Evolutionary conservation across 1,140 invertebrate genomes (phyloP).

Genomic region (Xylocopa sonorina): DNA sequence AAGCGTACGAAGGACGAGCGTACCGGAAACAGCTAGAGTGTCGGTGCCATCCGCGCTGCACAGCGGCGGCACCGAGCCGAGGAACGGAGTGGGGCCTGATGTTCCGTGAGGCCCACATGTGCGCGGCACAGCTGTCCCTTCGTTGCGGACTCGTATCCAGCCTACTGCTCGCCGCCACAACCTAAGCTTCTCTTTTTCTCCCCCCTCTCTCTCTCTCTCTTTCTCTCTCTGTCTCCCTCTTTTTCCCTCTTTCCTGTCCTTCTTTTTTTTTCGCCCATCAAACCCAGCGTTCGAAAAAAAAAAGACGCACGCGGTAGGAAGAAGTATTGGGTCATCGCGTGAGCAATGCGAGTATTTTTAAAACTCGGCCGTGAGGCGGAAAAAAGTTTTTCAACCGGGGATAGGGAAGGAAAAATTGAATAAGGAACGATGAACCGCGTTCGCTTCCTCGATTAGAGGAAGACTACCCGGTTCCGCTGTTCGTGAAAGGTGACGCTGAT

Average conservation of each 20-base stretch:
- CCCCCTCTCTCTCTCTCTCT: accelerated
- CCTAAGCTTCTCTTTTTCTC: not conserved
- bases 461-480: no score
- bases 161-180: not conserved
- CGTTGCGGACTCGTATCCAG: not conserved
- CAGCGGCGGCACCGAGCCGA: conserved; percentile 22
- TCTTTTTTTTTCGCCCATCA: no score
- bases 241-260: not conserved
- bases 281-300: not conserved
- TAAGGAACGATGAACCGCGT: no score
- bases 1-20: conserved; percentile 50
- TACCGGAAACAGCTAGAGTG: conserved; percentile 60
- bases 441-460: no score
- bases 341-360: no score
- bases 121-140: conserved; percentile 40
- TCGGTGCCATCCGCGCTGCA: conserved; percentile 25
- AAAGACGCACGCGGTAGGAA: no score
- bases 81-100: conserved; percentile 48
- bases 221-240: not conserved
- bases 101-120: conserved; percentile 48
- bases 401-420: no score
- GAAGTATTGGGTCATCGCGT: no score
- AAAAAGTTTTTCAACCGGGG: no score
- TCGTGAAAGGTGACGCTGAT: no score
- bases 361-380: no score